Base-by-base conservation (phyloP, 1,140 invertebrate species). In the Brachionus paranguensis region DNA sequence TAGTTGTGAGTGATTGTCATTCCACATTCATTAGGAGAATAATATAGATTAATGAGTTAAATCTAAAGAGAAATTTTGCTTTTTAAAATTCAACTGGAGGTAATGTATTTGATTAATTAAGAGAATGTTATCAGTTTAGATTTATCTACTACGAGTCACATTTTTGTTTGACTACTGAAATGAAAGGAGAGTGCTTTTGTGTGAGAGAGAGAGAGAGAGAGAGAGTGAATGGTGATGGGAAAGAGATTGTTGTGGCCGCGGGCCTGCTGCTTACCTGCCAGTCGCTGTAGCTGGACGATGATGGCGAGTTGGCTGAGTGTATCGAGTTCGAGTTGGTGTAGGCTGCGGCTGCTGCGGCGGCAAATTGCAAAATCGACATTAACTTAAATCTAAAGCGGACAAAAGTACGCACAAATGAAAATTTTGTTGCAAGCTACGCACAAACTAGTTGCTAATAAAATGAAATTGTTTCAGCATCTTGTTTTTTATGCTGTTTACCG, bases 351-450 rank as follows among this genome's bases (percentile, higher is more conserved):
- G 72, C 72, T 76, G 72, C 72, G 17, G 72, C 72, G 43, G 72
- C 72, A 50, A 76, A 50, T 76, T 76, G 72, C 72, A 76, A 76
- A 50, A 76, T 76, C 41, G 72, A 76, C 72, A 76, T 76, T 50
- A 50, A 76, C 53, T 60, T 60, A 24, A 60, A 60, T 60, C 53
- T 60, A 60, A 60, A 29, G 27, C 3, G 33, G 41, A 72, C 29
- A 17, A 43, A n/a, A 17, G 12, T n/a, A 3, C 5, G 10, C n/a
- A 72, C 27, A 68, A 68, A 33, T n/a, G n/a, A 68, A 68, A 33
- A 72, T 72, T 72, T 72, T 72, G 33, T 72, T 72, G 68, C 68
- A n/a, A 72, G 68, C 68, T 41, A 72, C 37, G 37, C 45, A 41
- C 41, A 20, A 41, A 41, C 37, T 37, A 72, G 68, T 17, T 72